These are phyloP conservation scores for Okapia johnstoni DNA, from an alignment of 2,113 vertebrate genomes.

Conservation along the genomic window DNA sequence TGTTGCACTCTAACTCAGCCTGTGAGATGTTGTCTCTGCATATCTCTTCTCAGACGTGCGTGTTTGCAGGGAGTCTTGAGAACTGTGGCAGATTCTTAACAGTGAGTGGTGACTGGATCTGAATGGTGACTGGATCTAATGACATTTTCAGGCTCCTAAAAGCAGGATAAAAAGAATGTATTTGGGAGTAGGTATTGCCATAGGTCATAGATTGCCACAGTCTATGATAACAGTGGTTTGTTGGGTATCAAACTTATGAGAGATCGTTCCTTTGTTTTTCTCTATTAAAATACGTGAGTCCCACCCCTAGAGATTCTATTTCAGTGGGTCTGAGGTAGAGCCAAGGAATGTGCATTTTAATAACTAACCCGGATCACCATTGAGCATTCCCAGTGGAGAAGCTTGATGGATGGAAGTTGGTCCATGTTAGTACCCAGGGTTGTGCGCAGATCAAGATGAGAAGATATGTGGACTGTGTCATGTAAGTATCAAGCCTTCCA, in stretches of 20 bases:
- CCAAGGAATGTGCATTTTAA: not conserved
- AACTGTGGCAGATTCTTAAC: not conserved
- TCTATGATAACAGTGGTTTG: not conserved
- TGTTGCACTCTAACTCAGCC: not conserved
- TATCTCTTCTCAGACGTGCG: not conserved
- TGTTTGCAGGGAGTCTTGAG: not conserved
- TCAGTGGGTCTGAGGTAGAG: not conserved
- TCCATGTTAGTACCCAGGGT: not conserved
- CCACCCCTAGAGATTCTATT: not conserved
- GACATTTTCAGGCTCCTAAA: not conserved
- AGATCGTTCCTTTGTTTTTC: not conserved
- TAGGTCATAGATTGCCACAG: not conserved
- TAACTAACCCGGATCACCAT: not conserved
- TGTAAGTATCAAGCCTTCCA: not conserved
- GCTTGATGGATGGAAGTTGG: not conserved
- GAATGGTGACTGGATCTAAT: not conserved
- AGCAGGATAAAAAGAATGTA: not conserved
- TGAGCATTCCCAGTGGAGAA: not conserved
- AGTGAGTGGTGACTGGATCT: not conserved
- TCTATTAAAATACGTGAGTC: not conserved
- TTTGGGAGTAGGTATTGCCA: rapidly evolving
- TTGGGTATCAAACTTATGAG: not conserved
- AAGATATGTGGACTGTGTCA: rapidly evolving
- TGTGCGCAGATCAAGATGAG: not conserved
- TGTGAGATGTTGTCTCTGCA: not conserved